Evolutionary conservation across 2,888 invertebrate species (phyloP).

Genomic region (Chrysolina oricalcia): DNA sequence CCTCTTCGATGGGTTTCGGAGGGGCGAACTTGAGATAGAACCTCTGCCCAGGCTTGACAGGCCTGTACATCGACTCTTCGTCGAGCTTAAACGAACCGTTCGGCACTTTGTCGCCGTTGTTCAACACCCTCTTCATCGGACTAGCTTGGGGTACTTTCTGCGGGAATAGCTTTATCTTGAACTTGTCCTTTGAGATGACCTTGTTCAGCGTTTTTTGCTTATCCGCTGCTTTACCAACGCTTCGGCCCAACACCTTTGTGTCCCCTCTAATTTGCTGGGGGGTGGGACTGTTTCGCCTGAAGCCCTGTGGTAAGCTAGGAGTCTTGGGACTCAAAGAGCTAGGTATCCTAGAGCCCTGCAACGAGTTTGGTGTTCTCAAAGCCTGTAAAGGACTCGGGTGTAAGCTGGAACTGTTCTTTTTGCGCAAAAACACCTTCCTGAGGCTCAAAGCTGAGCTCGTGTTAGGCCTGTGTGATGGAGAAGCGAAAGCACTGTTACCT

Average conservation of each 20-base stretch:
- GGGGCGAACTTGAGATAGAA: conserved; percentile 52
- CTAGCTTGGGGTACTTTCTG: not conserved
- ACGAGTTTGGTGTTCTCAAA: not conserved
- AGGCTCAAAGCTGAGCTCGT: not conserved
- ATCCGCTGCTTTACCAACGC: conserved; percentile 31
- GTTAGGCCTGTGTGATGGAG: not conserved
- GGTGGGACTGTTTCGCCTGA: not conserved
- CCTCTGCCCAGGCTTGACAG: conserved; percentile 37
- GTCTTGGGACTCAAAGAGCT: too few species aligned
- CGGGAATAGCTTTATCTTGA: conserved; percentile 35
- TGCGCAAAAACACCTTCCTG: not conserved
- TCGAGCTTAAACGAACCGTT: not conserved
- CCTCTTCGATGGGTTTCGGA: conserved; percentile 43
- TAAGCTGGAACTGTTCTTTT: conserved; percentile 1
- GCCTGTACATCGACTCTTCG: not conserved
- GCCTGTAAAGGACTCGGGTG: not conserved
- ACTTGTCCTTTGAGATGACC: conserved; percentile 15
- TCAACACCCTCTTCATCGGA: conserved; percentile 33
- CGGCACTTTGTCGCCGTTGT: conserved; percentile 33
- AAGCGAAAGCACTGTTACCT: not conserved
- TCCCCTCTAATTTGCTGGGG: too few species aligned
- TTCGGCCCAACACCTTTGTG: not conserved
- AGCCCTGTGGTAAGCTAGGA: not conserved
- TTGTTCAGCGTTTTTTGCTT: conserved; percentile 39
- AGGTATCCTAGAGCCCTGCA: not conserved